phyloP scores from a whole-genome alignment of 2,888 invertebrate genomes.

The Mayetiola destructor region DNA sequence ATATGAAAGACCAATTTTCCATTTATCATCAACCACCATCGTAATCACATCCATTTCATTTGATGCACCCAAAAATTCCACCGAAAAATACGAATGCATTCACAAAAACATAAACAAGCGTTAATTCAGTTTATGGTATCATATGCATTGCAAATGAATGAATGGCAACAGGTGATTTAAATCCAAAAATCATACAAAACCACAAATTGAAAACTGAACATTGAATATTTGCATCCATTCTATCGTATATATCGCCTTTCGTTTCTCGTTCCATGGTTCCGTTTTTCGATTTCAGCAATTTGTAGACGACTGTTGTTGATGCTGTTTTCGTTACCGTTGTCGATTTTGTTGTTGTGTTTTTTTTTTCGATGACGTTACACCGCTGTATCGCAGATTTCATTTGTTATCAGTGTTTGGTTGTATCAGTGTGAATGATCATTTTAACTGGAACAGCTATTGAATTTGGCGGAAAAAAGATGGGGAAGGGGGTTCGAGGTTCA shows the following conservation, averaged over 20 bases:
- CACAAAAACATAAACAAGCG: slow-evolving; percentile 6
- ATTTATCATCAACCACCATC: no score
- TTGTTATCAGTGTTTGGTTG: not conserved
- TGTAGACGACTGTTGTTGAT: not conserved
- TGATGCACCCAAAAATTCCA: no score
- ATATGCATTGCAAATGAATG: no score
- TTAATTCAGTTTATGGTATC: slow-evolving; percentile 5
- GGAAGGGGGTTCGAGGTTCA: not conserved
- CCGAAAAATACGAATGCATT: slow-evolving; percentile 5
- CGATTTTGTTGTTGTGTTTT: not conserved
- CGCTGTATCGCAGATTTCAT: no score
- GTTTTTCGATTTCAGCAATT: not conserved
- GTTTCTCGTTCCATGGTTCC: not conserved
- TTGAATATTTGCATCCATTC: no score
- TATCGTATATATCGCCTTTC: not conserved
- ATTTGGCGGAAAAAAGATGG: not conserved
- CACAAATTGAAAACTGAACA: slow-evolving; percentile 12
- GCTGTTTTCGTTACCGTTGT: not conserved
- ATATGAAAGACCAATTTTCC: no score
- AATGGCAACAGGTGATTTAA: slow-evolving; percentile 6
- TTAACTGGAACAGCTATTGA: no score
- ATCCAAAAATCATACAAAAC: slow-evolving; percentile 6
- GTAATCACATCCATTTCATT: no score
- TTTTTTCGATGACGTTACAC: not conserved
- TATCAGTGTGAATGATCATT: not conserved